Percentiles rank a stretch among this genome's conserved stretches.
Conservation (phyloP, 2,113 vertebrate genomes). For the Phrynosoma blainvillii region DNA sequence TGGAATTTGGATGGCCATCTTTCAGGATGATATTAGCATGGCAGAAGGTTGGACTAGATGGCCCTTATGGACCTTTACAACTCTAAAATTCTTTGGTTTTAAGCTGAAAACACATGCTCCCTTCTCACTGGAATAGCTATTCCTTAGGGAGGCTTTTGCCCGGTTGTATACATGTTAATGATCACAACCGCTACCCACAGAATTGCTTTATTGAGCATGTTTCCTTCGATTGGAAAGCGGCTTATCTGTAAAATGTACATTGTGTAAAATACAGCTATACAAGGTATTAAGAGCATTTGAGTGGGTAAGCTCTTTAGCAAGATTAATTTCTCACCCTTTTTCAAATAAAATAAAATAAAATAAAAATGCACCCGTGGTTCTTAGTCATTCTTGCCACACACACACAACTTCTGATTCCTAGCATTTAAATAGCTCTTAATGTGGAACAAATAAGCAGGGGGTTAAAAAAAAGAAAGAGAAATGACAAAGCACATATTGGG, state of each 20-base stretch:
- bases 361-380: slow-evolving; percentile 17
- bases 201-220: slow-evolving; percentile 10
- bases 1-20: too few relatives aligned
- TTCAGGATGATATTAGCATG: too few relatives aligned
- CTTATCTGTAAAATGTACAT: slow-evolving; percentile 28
- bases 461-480: neutral
- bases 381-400: slow-evolving; percentile 26
- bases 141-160: neutral
- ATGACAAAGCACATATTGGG: neutral
- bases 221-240: neutral
- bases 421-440: slow-evolving; percentile 36
- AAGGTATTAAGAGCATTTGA: slow-evolving; percentile 23
- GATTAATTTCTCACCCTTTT: neutral
- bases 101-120: neutral
- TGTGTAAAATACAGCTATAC: slow-evolving; percentile 2
- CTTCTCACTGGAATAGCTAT: neutral
- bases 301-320: slow-evolving; percentile 42
- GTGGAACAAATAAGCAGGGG: neutral
- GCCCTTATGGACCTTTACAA: too few relatives aligned
- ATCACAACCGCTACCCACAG: neutral
- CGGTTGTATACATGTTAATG: slow-evolving; percentile 8
- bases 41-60: too few relatives aligned
- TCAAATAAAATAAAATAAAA: neutral
- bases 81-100: neutral
- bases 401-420: neutral